phyloP scores from a whole-genome alignment of 2,888 invertebrate genomes.

The Troides aeacus region DNA sequence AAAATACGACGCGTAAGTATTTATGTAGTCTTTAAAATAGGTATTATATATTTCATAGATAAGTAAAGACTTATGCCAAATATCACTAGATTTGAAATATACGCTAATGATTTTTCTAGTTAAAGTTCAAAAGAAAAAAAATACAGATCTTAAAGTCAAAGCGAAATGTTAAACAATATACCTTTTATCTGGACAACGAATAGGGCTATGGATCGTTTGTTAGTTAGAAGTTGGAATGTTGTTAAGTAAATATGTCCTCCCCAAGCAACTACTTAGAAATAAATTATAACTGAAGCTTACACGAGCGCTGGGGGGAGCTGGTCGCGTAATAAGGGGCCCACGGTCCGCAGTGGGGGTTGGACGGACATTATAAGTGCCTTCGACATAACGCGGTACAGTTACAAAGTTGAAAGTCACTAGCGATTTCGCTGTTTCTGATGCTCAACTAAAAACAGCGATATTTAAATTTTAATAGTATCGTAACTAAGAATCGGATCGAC shows the following conservation, averaged over 20 bases:
- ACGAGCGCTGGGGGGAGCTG: slow-evolving; percentile 1
- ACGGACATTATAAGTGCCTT: slow-evolving; percentile 17
- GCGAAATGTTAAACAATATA: neutral
- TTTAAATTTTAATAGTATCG: neutral
- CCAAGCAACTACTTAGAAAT: slow-evolving; percentile 13
- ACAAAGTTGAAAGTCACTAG: neutral
- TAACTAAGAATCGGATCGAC: too few species aligned
- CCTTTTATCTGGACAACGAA: neutral
- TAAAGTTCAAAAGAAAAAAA: too few species aligned
- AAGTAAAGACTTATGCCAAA: too few species aligned
- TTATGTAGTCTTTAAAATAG: too few species aligned
- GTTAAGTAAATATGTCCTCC: slow-evolving; percentile 23
- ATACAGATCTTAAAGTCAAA: too few species aligned
- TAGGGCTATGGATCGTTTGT: neutral
- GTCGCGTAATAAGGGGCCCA: slow-evolving; percentile 12
- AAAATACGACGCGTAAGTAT: too few species aligned
- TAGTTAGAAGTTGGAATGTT: neutral
- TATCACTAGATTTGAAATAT: too few species aligned
- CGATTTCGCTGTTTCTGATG: neutral
- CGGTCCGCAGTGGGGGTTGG: slow-evolving; percentile 15
- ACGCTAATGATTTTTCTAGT: too few species aligned
- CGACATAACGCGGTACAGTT: slow-evolving; percentile 10
- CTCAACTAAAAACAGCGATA: neutral
- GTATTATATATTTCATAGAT: too few species aligned
- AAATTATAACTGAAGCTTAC: slow-evolving; percentile 16